Evolutionary conservation across 2,113 vertebrate genomes (phyloP), one percentile per base, ranked within the genome.

Genomic region (Fulmarus glacialis): DNA sequence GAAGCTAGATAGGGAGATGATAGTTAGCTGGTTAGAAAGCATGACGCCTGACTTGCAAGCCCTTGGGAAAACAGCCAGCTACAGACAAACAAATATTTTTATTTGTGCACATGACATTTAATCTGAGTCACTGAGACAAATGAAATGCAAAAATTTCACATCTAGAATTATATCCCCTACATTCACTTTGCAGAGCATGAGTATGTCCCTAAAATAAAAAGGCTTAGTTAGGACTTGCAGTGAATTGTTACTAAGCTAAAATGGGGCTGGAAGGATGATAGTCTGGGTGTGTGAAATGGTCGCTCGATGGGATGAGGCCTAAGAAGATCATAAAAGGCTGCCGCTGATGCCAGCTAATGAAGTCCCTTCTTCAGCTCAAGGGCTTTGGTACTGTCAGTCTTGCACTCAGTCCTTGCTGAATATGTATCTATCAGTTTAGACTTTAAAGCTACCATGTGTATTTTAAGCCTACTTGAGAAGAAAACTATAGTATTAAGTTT

Each of bases 401-500:
- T 9, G 30, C 7, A 11, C 52, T 83, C 59, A 18, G n/a, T 15
- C 68, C 50, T 32, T n/a, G 72, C 42, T 50, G 45, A 81, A 42
- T 67, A 24, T 11, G 4, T 8, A 17, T 30, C 12, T 15, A 32
- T 47, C 8, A 3, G n/a, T 67, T 74, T 5, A 81, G 29, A 47
- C 42, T 55, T 73, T 45, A 81, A 86, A 71, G 84, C 38, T 67
- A 83, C 40, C 36, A 15, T 9, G 60, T 32, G 36, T 53, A 53
- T 79, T 93, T 85, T 67, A 79, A 91, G 52, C 78, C 75, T 91
- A 5, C 48, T 82, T 87, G 42, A 64, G 43, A 40, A 87, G 36
- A 75, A 97, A 80, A 85, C n/a, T 56, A 5, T 9, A 48, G 26
- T 13, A 18, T 50, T 52, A 34, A 42, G 7, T 5, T 12, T 24